Base-by-base conservation (phyloP, 2,888 invertebrate genomes). In the Dichetophora obliterata region DNA sequence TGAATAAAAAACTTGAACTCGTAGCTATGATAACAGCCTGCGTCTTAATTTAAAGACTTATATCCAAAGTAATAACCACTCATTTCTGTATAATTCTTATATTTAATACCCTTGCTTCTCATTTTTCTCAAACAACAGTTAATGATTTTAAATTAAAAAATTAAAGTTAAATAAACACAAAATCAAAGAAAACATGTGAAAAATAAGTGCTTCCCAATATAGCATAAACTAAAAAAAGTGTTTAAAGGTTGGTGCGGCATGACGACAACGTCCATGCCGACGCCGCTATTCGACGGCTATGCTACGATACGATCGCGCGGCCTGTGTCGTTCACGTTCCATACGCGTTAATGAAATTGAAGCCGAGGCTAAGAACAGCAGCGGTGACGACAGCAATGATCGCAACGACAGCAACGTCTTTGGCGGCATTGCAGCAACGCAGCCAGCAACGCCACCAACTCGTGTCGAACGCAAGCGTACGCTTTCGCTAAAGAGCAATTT, bases 201-300 rank as follows among this genome's bases (percentile, higher is more conserved):
- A 24, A 57, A 54, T 6, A 54, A 6, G 57, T 9, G 19, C 24
- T 0, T 6, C 34, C 22, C 48, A 24, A 19, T 27, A 48, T 59
- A 9, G 19, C 34, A 11, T 6, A 16, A 61, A 61, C 2, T 5
- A 3, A 2, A 3, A 5, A 24, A 59, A 59, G 57, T 59, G 57
- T 59, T 27, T 1, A 59, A 59, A 24, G 4, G 57, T 59, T 9
- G 24, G 19, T 9, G 57, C 57, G 57, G 11, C 57, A 74, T 66
- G 74, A 54, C 74, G 27, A 54, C 74, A 6, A 76, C 82, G 16
- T 82, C 87, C 34, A 82, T 83, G 43, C 82, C 81, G 59, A 84
- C 84, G 90, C 93, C 94, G 77, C 93, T 96, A 72, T 94, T 95
- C 89, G 96, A 96, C 89, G 96, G 96, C 75, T 96, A 95, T 89